Evolutionary conservation across 2,113 vertebrate genomes (phyloP).

Genomic region (Halcyon malimbica): DNA sequence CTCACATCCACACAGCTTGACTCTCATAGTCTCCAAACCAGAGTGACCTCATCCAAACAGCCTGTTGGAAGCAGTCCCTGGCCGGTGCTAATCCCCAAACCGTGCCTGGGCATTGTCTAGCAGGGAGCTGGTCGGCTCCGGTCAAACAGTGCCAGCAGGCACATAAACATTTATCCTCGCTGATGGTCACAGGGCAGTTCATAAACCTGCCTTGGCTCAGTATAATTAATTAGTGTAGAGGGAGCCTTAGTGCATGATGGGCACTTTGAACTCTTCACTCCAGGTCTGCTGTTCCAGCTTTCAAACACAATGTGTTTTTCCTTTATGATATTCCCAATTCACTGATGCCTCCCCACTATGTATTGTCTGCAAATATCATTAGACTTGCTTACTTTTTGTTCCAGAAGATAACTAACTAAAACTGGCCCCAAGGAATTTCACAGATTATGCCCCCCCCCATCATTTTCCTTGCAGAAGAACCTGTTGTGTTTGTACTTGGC

Average conservation of each 20-base stretch:
- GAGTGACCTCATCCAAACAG: slow-evolving; percentile 36
- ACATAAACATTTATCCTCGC: slow-evolving; percentile 18
- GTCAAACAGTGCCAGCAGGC: slow-evolving; percentile 32
- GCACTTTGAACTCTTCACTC: slow-evolving; percentile 17
- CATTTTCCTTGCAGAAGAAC: slow-evolving; percentile 53
- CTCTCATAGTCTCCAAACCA: not conserved
- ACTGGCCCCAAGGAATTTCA: slow-evolving; percentile 21
- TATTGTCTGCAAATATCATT: slow-evolving; percentile 30
- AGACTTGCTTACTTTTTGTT: slow-evolving; percentile 21
- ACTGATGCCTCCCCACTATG: not conserved
- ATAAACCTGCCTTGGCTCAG: not conserved
- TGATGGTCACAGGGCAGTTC: not conserved
- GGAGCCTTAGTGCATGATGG: not conserved
- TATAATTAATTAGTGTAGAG: slow-evolving; percentile 47
- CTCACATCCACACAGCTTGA: not conserved
- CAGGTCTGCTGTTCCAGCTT: not conserved
- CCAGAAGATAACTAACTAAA: slow-evolving; percentile 28
- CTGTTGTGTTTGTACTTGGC: slow-evolving; percentile 52
- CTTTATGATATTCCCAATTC: not conserved
- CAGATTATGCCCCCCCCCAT: slow-evolving; percentile 1
- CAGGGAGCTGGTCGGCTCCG: not conserved
- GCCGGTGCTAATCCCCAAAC: not conserved
- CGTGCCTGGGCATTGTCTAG: slow-evolving; percentile 35
- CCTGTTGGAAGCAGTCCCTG: not conserved
- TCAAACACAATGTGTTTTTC: fast-evolving